Evolutionary conservation across 2,888 invertebrate genomes (phyloP).

Genomic region (Drosophila gaucha): DNA sequence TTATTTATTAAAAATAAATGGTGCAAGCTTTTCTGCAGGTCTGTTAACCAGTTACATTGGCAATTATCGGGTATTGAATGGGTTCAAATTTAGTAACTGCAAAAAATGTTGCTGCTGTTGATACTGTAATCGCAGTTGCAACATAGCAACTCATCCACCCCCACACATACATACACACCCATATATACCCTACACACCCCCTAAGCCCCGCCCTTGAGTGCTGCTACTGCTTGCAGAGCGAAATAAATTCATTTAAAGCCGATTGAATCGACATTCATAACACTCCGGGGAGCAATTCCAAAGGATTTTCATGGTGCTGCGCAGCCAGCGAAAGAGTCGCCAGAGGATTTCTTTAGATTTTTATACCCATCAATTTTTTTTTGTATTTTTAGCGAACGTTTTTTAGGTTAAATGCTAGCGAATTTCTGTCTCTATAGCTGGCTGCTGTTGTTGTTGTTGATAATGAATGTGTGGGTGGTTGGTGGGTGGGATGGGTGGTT

Average conservation of each 20-base stretch:
- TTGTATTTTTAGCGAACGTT: constrained; percentile 16
- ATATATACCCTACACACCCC: not conserved
- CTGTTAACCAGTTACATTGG: constrained; percentile 24
- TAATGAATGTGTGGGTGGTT: constrained; percentile 67
- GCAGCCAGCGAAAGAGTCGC: constrained; percentile 65
- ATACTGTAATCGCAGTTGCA: constrained; percentile 39
- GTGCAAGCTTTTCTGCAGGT: constrained; percentile 3
- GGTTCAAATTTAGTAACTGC: constrained; percentile 13
- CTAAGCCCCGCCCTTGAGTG: not conserved
- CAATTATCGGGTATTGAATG: constrained; percentile 42
- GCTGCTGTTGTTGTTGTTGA: constrained; percentile 55
- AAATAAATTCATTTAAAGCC: constrained; percentile 83
- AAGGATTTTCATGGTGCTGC: constrained; percentile 78
- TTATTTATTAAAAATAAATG: not conserved
- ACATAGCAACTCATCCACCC: constrained; percentile 16
- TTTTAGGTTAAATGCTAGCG: constrained; percentile 68
- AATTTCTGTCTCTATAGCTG: constrained; percentile 45
- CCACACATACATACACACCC: constrained; percentile 4
- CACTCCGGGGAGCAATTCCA: constrained; percentile 83
- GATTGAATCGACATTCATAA: constrained; percentile 83
- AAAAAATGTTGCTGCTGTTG: constrained; percentile 27
- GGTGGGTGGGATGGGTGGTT: constrained; percentile 27
- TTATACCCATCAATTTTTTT: constrained; percentile 34
- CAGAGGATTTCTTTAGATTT: constrained; percentile 76
- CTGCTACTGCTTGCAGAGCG: constrained; percentile 43